Base-by-base conservation (phyloP, 2,797 vertebrate genomes). In the Notolabrus celidotus region DNA sequence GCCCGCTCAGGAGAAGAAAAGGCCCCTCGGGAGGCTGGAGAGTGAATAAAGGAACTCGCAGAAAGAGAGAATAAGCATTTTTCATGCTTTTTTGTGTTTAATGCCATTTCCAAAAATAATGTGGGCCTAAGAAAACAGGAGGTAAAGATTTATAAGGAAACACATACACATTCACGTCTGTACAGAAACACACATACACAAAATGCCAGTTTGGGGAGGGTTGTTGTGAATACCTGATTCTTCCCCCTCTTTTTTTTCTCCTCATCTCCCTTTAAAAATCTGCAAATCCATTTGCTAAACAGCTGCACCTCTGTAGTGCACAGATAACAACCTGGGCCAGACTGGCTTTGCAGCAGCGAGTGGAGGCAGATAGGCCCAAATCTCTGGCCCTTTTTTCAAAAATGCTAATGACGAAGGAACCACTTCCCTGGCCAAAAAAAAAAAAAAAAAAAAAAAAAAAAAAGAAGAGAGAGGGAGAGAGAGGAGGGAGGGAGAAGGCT, bases 261-360 rank as follows among this genome's bases (percentile, higher is more conserved):
- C 95, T 97, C 97, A 98, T 98, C 97, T 96, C 95, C 95, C 95
- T 96, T 96, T 96, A 97, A 97, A 97, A 97, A 98, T 96, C 96
- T 95, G 95, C 97, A 99, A 99, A 99, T 99, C 97, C 98, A 98
- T 98, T 98, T 96, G 96, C 96, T 97, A 97, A 98, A 97, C 98
- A 99, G 97, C 97, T 99, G 97, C 96, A 98, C 97, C 97, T 98
- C 98, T 99, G 98, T 97, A 96, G 95, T 95, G 95, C 95, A 97
- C 92, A 98, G 98, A 99, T 99, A 99, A 99, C 97, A 97, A 96
- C 96, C 96, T 96, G 97, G 96, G 95, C 96, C 96, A 97, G 96
- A 92, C 96, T 95, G 95, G 96, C 95, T 97, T 95, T 96, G 95
- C 96, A 90, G 95, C 97, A 96, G 95, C 95, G 95, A 98, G 95